Evolutionary conservation across 2,888 invertebrate species (phyloP), one percentile per base, ranked within the genome.

Genomic region (Meta bourneti): DNA sequence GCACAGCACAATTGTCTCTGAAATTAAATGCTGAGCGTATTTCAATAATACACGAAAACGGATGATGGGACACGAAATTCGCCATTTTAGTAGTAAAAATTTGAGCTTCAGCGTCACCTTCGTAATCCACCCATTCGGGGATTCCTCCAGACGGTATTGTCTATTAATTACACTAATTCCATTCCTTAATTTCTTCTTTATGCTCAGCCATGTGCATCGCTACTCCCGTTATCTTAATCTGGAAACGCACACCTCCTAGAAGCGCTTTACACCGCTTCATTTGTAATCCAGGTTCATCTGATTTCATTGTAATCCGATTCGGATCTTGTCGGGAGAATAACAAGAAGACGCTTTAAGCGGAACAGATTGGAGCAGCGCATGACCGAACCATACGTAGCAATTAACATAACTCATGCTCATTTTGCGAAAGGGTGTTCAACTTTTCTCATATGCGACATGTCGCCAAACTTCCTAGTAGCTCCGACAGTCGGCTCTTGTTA

Each of bases 261-360:
- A 75, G 83, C 75, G 75, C 20, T 77, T 61, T 69, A 69, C 9
- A 54, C 34, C 74, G 75, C 88, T 81, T 81, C 51, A 69, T 74
- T 90, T 84, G 78, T 84, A 78, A 89, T 81, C 88, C 70, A 82
- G 77, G 52, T 89, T 89, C 77, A 90, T 90, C 89, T 84, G 48
- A 90, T 79, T 90, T 74, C 91, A 87, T 87, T 87, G 91, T 91
- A 91, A 91, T 91, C 87, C 86, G 77, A 88, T 20, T 89, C 85
- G 61, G 77, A 89, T 81, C 89, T 85, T 91, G 91, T 90, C 91
- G 85, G 79, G 81, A 81, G 82, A 89, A 81, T 78, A 87, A 87
- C 61, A 83, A 84, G 71, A 74, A 49, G 84, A 81, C 48, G 77
- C 49, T 49, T 80, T 77, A 54, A 92, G 86, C 84, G 83, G 83